phyloP scores from a whole-genome alignment of 2,888 invertebrate genomes.

The Andrena chrysosceles region DNA sequence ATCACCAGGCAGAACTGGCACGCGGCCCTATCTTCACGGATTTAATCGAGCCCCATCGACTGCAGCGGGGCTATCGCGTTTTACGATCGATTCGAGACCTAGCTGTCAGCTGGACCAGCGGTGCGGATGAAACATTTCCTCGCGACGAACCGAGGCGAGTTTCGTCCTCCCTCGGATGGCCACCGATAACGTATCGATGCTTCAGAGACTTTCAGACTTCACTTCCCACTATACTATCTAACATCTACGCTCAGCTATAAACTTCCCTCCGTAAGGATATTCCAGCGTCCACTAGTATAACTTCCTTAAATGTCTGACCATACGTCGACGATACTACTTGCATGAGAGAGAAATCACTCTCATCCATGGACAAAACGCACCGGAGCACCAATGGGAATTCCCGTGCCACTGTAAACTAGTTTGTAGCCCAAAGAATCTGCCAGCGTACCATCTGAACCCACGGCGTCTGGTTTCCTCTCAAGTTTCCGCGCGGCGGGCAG shows the following conservation, averaged over 20 bases:
- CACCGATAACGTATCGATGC: slow-evolving; percentile 18
- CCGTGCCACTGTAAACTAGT: background rate
- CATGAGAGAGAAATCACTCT: too few relatives aligned
- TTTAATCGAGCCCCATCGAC: slow-evolving; percentile 22
- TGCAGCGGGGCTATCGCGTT: slow-evolving; percentile 6
- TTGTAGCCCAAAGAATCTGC: slow-evolving; percentile 8
- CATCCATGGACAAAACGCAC: background rate
- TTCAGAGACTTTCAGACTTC: background rate
- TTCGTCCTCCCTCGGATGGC: background rate
- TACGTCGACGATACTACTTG: too few relatives aligned
- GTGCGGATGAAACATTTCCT: slow-evolving; percentile 8
- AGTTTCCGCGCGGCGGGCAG: slow-evolving; percentile 27
- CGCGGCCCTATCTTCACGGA: background rate
- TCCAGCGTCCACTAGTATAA: too few relatives aligned
- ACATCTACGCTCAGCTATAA: too few relatives aligned
- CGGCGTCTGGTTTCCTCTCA: slow-evolving; percentile 20
- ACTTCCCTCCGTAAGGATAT: too few relatives aligned
- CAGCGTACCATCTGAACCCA: slow-evolving; percentile 39
- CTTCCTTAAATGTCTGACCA: too few relatives aligned
- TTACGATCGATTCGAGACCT: slow-evolving; percentile 19
- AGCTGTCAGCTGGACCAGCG: background rate
- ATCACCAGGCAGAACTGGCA: background rate
- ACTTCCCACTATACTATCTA: too few relatives aligned
- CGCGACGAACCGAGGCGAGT: background rate
- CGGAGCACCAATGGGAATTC: background rate